phyloP scores from a whole-genome alignment of 2,888 invertebrate genomes.

The Diachrysia chrysitis region DNA sequence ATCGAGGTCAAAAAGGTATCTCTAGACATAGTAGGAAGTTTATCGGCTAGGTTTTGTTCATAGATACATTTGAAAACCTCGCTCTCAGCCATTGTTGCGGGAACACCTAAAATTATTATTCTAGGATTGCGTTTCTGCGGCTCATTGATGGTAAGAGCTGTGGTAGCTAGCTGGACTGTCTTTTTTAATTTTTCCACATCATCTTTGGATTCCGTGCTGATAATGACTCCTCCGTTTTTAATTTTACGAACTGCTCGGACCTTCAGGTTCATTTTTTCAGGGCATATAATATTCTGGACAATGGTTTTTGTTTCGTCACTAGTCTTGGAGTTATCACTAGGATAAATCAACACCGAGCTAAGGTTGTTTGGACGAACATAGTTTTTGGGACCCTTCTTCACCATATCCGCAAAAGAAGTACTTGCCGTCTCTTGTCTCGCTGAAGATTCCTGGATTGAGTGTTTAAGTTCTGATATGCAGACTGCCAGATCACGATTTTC shows the following conservation, averaged over 20 bases:
- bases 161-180: too few relatives aligned
- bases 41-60: too few relatives aligned
- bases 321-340: too few relatives aligned
- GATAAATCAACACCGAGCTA: background rate
- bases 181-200: too few relatives aligned
- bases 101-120: background rate
- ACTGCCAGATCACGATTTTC: background rate
- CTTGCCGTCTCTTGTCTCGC: too few relatives aligned
- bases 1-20: too few relatives aligned
- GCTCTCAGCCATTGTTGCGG: background rate
- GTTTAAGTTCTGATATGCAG: background rate
- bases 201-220: too few relatives aligned
- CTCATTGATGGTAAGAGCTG: too few relatives aligned
- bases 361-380: background rate
- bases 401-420: too few relatives aligned
- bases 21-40: too few relatives aligned
- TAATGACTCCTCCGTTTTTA: background rate
- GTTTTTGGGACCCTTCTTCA: background rate
- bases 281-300: background rate
- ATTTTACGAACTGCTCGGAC: background rate
- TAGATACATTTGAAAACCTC: too few relatives aligned
- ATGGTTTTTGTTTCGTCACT: background rate
- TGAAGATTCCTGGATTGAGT: too few relatives aligned
- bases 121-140: background rate
- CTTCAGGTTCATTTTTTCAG: background rate